Evolutionary conservation across 2,888 invertebrate genomes (phyloP), one percentile per base, ranked within the genome.

Genomic region (Hesperia comma): DNA sequence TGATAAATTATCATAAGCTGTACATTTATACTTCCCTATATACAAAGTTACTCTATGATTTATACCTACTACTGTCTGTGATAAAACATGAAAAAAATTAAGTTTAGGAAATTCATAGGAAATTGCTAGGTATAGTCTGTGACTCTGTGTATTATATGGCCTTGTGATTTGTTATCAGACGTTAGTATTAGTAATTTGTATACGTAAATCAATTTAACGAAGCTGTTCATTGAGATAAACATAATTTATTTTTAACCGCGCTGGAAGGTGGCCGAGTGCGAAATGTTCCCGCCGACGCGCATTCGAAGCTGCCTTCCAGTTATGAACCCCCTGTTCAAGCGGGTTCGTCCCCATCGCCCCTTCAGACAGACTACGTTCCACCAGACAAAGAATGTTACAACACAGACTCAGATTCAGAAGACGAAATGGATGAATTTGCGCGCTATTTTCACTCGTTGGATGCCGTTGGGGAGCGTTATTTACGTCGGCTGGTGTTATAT

Each of bases 381-480:
- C 54, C 89, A 91, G 80, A 90, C 91, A 92, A 90, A 92, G 90
- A 80, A 72, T 71, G 68, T 71, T 19, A 72, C 79, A 14, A 76
- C 79, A 55, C 75, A 70, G 53, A 77, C 79, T 32, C 84, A 85
- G 67, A 60, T 87, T 40, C 87, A 88, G 70, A 87, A 81, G 73
- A 90, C 85, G 75, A 92, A 88, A 84, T 94, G 95, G 94, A 90
- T 94, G 79, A 94, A 93, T 85, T 94, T 95, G 88, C 94, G 94
- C 43, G 93, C 94, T 43, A 93, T 95, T 69, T 85, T 95, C 68
- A 93, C 95, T 63, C 93, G 94, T 73, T 95, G 95, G 94, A 92
- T 95, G 72, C 96, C 96, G 10, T 84, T 96, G 63, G 95, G 95
- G 46, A 89, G 95, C 72, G 95, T 95, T 72, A 93, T 95, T 71